Percentiles rank a stretch among this genome's conserved stretches.
These are phyloP conservation scores for Lagodon rhomboides DNA, from an alignment of 2,797 vertebrate species.

Conservation along the genomic window DNA sequence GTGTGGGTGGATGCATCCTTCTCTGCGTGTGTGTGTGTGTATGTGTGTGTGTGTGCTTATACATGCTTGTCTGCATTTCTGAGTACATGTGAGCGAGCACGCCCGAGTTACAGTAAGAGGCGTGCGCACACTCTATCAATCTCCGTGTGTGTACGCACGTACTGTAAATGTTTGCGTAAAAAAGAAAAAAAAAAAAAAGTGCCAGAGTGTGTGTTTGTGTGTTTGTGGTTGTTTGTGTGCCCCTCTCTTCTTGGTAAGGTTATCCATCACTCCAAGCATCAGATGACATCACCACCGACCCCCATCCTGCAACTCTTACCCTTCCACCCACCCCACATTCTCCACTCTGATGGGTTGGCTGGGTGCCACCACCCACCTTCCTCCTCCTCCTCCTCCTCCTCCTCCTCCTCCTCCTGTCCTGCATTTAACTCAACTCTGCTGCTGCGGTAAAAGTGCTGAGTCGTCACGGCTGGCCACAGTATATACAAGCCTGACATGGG, in stretches of 20 bases:
- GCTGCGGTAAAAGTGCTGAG: slow-evolving; percentile 74
- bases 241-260: slow-evolving; percentile 60
- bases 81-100: not conserved
- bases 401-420: slow-evolving; percentile 45
- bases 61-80: slow-evolving; percentile 4
- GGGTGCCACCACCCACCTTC: slow-evolving; percentile 67
- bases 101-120: slow-evolving; percentile 18
- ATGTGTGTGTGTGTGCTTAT: not conserved
- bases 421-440: slow-evolving; percentile 69
- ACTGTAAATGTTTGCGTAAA: slow-evolving; percentile 49
- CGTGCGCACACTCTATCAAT: slow-evolving; percentile 10
- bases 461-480: slow-evolving; percentile 67
- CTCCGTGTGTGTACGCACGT: not conserved
- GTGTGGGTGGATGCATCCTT: slow-evolving; percentile 63
- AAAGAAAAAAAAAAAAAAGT: not conserved
- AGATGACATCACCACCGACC: slow-evolving; percentile 78
- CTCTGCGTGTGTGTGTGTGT: slow-evolving; percentile 22
- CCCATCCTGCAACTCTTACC: slow-evolving; percentile 69
- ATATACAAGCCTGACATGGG: slow-evolving; percentile 67
- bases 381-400: slow-evolving; percentile 48
- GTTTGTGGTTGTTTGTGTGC: not conserved
- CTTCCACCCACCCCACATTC: slow-evolving; percentile 66
- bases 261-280: slow-evolving; percentile 77
- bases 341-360: slow-evolving; percentile 75
- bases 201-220: slow-evolving; percentile 5